These are phyloP conservation scores for Popillia japonica DNA, from an alignment of 1,140 invertebrate genomes.

Conservation along the genomic window DNA sequence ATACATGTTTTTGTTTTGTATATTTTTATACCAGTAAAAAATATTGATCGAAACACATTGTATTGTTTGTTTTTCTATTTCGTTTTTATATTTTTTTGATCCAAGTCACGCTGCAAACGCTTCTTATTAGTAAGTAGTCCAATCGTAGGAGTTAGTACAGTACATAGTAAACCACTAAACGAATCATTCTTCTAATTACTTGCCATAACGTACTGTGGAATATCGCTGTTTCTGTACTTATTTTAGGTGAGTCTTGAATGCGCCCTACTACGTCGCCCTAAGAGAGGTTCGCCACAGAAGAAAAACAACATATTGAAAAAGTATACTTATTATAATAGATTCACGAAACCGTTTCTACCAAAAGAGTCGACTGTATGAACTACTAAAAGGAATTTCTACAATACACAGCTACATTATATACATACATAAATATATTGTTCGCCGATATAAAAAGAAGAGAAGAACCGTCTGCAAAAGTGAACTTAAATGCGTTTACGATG, in stretches of 20 bases:
- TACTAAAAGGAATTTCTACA: background rate
- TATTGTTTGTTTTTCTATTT: slow-evolving; percentile 44
- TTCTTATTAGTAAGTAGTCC: background rate
- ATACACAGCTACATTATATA: too few species aligned
- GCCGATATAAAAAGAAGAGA: too few species aligned
- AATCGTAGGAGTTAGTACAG: too few species aligned
- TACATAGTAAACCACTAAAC: background rate
- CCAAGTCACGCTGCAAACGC: background rate
- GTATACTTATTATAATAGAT: slow-evolving; percentile 33
- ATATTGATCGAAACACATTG: slow-evolving; percentile 41
- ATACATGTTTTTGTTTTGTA: slow-evolving; percentile 43
- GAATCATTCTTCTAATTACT: background rate
- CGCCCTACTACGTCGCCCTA: background rate
- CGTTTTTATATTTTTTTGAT: slow-evolving; percentile 37
- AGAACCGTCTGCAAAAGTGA: too few species aligned
- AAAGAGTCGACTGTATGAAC: background rate
- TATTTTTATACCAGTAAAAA: slow-evolving; percentile 52
- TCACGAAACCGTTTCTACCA: background rate
- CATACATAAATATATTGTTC: too few species aligned
- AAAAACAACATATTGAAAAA: background rate
- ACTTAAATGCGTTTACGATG: too few species aligned
- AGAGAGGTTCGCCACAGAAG: background rate
- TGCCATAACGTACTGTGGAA: too few species aligned
- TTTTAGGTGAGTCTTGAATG: slow-evolving; percentile 41
- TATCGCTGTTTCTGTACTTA: slow-evolving; percentile 38